Evolutionary conservation across 2,797 vertebrate species (phyloP).

Genomic region (Fistularia commersonii): DNA sequence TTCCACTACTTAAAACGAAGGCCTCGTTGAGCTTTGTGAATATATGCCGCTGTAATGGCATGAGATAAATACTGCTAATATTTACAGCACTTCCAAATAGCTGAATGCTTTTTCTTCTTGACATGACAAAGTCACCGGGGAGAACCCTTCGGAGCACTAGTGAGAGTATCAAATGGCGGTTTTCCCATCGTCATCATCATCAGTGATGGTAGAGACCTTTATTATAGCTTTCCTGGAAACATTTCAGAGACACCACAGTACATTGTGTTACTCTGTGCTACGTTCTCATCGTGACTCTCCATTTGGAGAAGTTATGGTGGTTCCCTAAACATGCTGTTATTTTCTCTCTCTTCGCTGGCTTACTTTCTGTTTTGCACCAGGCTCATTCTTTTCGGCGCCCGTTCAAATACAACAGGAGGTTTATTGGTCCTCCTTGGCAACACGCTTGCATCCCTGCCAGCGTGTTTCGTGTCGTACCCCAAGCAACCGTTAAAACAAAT

Average conservation of each 20-base stretch:
- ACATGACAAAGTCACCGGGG: no score
- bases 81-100: no score
- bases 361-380: slow-evolving; percentile 5
- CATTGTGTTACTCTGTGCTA: slow-evolving; percentile 8
- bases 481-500: slow-evolving; percentile 47
- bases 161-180: no score
- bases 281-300: slow-evolving; percentile 16
- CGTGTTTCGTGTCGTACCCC: slow-evolving; percentile 26
- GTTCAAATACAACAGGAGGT: slow-evolving; percentile 40
- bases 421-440: slow-evolving; percentile 48
- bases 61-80: no score
- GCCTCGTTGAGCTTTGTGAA: no score
- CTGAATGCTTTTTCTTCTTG: no score
- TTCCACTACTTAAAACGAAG: no score
- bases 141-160: no score
- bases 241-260: background rate
- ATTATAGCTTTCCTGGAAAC: slow-evolving; percentile 17
- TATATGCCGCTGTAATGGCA: no score
- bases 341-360: slow-evolving; percentile 13
- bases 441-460: slow-evolving; percentile 30
- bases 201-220: background rate
- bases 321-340: slow-evolving; percentile 12
- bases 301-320: background rate
- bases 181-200: no score
- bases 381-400: slow-evolving; percentile 19